These are phyloP conservation scores for Drosophila pullipes DNA, from an alignment of 2,888 invertebrate species.

Conservation along the genomic window DNA sequence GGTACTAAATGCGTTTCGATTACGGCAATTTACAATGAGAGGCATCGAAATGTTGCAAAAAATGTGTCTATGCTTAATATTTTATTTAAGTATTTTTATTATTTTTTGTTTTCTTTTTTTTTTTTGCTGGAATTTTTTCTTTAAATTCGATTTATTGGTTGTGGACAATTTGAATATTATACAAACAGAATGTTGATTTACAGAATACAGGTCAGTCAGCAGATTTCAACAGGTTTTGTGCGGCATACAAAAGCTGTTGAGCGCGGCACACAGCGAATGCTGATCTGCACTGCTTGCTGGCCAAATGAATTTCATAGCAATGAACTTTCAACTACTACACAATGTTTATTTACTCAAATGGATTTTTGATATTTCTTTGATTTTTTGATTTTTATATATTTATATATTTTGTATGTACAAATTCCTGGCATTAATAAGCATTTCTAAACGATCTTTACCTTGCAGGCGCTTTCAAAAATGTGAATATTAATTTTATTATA, in stretches of 20 bases:
- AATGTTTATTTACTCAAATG: constrained; percentile 31
- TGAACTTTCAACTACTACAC: constrained; percentile 56
- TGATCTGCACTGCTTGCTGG: constrained; percentile 8
- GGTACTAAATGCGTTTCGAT: constrained; percentile 56
- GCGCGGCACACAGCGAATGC: constrained; percentile 4
- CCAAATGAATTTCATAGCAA: constrained; percentile 54
- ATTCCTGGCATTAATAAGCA: constrained; percentile 25
- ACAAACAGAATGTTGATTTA: not conserved
- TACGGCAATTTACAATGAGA: constrained; percentile 59
- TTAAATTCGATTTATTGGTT: constrained; percentile 17
- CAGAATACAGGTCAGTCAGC: constrained; percentile 26
- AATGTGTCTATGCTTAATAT: constrained; percentile 29
- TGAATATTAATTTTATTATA: constrained; percentile 15
- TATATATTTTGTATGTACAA: constrained; percentile 29
- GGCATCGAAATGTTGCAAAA: constrained; percentile 38
- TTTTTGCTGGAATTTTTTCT: constrained; percentile 1
- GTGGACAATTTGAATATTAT: constrained; percentile 15
- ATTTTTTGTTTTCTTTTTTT: not conserved
- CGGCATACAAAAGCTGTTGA: constrained; percentile 46
- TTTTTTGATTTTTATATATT: constrained; percentile 2
- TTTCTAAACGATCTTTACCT: constrained; percentile 45
- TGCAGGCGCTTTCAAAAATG: constrained; percentile 40
- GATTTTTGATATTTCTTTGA: constrained; percentile 19
- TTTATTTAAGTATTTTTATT: not conserved
- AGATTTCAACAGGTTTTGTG: constrained; percentile 44